Conservation (phyloP, 2,113 vertebrate genomes). For the human (Homo sapiens) region GRCh38 chr1:1020001-1020500, state of each 20-base stretch:
- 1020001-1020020: no score
- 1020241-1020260: conserved; percentile 80
- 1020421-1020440: conserved; percentile 46
- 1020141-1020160: conserved; percentile 41
- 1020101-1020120: conserved; percentile 56
- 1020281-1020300: conserved; percentile 95
- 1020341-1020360: conserved; percentile 97
- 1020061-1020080: neutral
- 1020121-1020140: conserved; percentile 62
- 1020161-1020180: conserved; percentile 58
- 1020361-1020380: conserved; percentile 96
- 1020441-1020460: conserved; percentile 57
- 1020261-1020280: conserved; percentile 92
- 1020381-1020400: neutral
- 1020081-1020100: neutral
- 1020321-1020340: conserved; percentile 97
- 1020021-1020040: neutral
- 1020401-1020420: neutral
- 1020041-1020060: conserved; percentile 15
- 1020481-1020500: conserved; percentile 68
- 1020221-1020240: conserved; percentile 80
- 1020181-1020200: neutral
- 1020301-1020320: conserved; percentile 96
- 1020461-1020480: neutral
- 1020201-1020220: conserved; percentile 76